These are phyloP conservation scores for Sparidentex hasta DNA, from an alignment of 2,797 vertebrate genomes.

Conservation along the genomic window DNA sequence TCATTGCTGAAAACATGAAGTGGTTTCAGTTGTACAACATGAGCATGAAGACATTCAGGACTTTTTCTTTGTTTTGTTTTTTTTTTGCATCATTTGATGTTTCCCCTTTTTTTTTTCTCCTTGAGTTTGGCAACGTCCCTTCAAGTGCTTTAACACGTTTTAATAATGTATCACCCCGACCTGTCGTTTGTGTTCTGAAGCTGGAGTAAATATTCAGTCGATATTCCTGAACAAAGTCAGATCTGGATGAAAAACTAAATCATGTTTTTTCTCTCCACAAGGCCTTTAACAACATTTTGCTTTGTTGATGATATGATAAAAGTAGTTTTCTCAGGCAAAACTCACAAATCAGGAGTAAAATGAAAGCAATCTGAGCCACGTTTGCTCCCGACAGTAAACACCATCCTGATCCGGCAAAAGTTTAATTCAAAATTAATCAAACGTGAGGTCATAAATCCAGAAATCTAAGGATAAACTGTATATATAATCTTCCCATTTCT, in stretches of 20 bases:
- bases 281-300: conserved; percentile 5
- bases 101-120: conserved; percentile 4
- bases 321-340: conserved; percentile 39
- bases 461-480: conserved; percentile 41
- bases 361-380: conserved; percentile 37
- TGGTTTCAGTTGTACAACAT: background rate
- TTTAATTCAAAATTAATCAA: conserved; percentile 49
- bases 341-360: conserved; percentile 54
- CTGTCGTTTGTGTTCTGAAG: background rate
- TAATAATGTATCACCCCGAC: background rate
- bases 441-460: conserved; percentile 48
- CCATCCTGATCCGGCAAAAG: conserved; percentile 41
- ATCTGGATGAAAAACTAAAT: conserved; percentile 11
- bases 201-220: conserved; percentile 1
- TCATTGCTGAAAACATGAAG: conserved; percentile 16
- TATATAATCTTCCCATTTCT: conserved; percentile 33
- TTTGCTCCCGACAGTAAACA: conserved; percentile 47
- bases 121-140: background rate
- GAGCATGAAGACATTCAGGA: background rate
- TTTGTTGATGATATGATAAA: conserved; percentile 15
- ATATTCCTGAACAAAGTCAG: background rate
- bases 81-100: background rate
- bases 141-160: conserved; percentile 14
- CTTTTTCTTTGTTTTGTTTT: background rate
- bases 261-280: conserved; percentile 1